Percentiles rank a stretch among this genome's conserved stretches.
Evolutionary conservation across 64 coral and sea anemone genomes (phyloP).

Genomic region (Montipora cactus): DNA sequence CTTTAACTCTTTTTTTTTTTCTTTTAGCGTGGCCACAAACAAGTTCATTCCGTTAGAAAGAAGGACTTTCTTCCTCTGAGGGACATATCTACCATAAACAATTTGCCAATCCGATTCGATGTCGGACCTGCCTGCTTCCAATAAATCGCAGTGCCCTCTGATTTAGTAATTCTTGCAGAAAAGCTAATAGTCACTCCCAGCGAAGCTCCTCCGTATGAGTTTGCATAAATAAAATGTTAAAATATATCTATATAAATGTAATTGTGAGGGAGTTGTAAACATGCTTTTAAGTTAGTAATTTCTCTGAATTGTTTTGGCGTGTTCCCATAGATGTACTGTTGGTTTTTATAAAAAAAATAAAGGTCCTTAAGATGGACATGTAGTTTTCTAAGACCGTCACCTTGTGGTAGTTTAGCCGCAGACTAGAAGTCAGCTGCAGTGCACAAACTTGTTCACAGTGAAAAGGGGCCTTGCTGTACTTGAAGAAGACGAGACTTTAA

Average conservation of each 20-base stretch:
- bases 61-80: constrained; percentile 63
- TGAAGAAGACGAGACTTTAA: no score
- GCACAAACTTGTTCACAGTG: no score
- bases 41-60: constrained; percentile 48
- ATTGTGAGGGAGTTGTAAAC: constrained; percentile 39
- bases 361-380: background rate
- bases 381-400: no score
- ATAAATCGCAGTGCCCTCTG: background rate
- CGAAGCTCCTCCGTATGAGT: background rate
- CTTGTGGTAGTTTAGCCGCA: no score
- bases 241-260: constrained; percentile 12
- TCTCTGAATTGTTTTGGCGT: background rate
- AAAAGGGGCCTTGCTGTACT: no score
- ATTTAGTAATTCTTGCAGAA: background rate
- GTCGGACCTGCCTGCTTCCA: constrained; percentile 72
- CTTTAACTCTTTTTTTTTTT: background rate
- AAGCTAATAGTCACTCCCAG: background rate
- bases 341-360: background rate
- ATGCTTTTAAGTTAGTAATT: constrained; percentile 1
- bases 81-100: constrained; percentile 46
- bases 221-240: constrained; percentile 14
- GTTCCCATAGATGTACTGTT: background rate
- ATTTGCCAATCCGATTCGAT: constrained; percentile 53
- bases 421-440: no score
- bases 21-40: constrained; percentile 50